Conservation (phyloP, 1,140 invertebrate genomes). For the Brachionus angularis region DNA sequence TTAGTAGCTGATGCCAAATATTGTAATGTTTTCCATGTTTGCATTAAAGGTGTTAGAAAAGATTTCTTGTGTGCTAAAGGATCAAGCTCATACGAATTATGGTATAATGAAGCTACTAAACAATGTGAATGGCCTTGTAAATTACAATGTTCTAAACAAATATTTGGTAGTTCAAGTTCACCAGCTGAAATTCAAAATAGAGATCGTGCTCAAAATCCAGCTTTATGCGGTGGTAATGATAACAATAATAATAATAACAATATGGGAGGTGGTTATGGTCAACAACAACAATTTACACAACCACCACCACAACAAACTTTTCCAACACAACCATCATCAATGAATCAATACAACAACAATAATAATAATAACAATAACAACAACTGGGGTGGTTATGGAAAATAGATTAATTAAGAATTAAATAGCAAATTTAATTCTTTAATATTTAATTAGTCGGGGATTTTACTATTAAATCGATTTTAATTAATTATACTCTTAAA, state of each 20-base stretch:
- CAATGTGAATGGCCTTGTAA: constrained; percentile 44
- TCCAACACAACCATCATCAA: too few species aligned
- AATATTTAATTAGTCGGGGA: too few species aligned
- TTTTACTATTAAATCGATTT: too few species aligned
- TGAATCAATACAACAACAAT: too few species aligned
- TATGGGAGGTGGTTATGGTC: not conserved
- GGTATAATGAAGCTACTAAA: constrained; percentile 38
- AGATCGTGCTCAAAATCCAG: constrained; percentile 3
- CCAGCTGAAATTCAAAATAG: not conserved
- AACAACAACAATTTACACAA: constrained; percentile 12
- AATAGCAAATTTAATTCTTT: too few species aligned
- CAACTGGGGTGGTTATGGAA: constrained; percentile 31
- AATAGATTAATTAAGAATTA: too few species aligned
- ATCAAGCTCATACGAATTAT: constrained; percentile 40
- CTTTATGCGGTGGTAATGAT: not conserved
- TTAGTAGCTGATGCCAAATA: constrained; percentile 14
- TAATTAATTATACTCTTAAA: too few species aligned
- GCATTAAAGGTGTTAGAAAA: constrained; percentile 24
- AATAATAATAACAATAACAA: too few species aligned
- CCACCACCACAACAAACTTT: not conserved
- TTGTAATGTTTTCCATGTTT: constrained; percentile 42
- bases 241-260: not conserved
- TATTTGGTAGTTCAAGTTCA: not conserved
- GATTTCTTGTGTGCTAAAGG: constrained; percentile 38
- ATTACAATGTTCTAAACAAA: constrained; percentile 19